Evolutionary conservation across 2,797 vertebrate genomes (phyloP).

Genomic region (Merluccius polli): DNA sequence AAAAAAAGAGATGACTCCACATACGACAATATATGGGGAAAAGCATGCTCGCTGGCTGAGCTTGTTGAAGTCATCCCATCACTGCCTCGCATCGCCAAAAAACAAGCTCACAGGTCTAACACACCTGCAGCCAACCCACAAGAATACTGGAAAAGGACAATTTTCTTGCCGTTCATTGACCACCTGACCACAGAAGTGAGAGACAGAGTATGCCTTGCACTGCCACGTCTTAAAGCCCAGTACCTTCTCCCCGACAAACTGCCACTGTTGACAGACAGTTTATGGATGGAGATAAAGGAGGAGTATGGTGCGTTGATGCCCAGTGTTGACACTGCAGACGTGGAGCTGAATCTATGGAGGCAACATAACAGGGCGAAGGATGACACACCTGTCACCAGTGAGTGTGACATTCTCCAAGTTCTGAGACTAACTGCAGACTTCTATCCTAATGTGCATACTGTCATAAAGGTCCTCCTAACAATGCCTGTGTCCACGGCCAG

Average conservation of each 20-base stretch:
- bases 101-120: not conserved
- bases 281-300: constrained; percentile 1
- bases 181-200: constrained; percentile 9
- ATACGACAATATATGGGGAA: constrained; percentile 4
- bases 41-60: not conserved
- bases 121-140: not conserved
- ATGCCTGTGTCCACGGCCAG: too few relatives aligned
- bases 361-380: constrained; percentile 8
- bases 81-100: constrained; percentile 3
- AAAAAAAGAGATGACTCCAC: not conserved
- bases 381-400: not conserved
- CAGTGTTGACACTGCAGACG: constrained; percentile 4
- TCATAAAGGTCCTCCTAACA: too few relatives aligned
- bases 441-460: not conserved
- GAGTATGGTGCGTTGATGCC: constrained; percentile 2
- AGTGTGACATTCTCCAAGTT: constrained; percentile 4
- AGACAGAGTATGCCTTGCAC: constrained; percentile 1
- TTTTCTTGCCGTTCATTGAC: not conserved
- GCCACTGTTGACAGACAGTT: constrained; percentile 7
- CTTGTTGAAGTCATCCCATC: constrained; percentile 4
- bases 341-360: constrained; percentile 7
- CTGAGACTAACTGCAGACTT: not conserved
- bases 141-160: constrained; percentile 1
- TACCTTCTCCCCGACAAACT: constrained; percentile 3
- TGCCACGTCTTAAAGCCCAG: constrained; percentile 4